These are phyloP conservation scores for Oostethus manadensis DNA, from an alignment of 2,113 vertebrate species.

Conservation along the genomic window DNA sequence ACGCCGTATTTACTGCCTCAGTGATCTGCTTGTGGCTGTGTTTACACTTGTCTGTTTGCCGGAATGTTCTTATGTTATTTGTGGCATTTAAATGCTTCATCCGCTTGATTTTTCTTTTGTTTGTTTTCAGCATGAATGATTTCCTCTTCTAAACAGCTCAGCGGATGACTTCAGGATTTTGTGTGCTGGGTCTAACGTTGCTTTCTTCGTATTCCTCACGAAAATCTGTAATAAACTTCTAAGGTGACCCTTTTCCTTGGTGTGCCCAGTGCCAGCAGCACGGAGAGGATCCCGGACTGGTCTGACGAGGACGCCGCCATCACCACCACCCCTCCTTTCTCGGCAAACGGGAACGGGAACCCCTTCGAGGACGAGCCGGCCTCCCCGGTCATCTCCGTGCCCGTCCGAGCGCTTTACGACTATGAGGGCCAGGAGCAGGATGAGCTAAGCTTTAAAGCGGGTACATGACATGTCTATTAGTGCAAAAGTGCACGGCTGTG, in stretches of 20 bases:
- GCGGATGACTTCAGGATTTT: constrained; percentile 6
- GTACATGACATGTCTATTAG: constrained; percentile 51
- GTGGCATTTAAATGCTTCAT: constrained; percentile 6
- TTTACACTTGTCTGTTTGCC: constrained; percentile 19
- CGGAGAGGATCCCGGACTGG: constrained; percentile 84
- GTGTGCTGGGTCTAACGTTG: constrained; percentile 16
- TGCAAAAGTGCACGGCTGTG: too few species aligned
- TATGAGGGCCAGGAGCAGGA: constrained; percentile 96
- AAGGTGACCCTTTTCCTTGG: constrained; percentile 21
- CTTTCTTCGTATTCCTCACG: constrained; percentile 1
- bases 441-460: constrained; percentile 94
- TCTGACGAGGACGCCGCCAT: constrained; percentile 85
- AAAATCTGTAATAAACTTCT: constrained; percentile 13
- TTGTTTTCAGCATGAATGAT: constrained; percentile 10
- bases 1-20: constrained; percentile 38
- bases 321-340: constrained; percentile 87
- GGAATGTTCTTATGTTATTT: constrained; percentile 13
- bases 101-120: neutral
- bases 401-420: constrained; percentile 90
- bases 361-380: constrained; percentile 88
- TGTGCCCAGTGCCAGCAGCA: constrained; percentile 74
- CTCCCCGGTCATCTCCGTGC: constrained; percentile 71
- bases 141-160: neutral
- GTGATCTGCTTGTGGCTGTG: constrained; percentile 30
- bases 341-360: constrained; percentile 85